These are phyloP conservation scores for Scaptomyza polygonia DNA, from an alignment of 2,888 invertebrate genomes.

Conservation along the genomic window DNA sequence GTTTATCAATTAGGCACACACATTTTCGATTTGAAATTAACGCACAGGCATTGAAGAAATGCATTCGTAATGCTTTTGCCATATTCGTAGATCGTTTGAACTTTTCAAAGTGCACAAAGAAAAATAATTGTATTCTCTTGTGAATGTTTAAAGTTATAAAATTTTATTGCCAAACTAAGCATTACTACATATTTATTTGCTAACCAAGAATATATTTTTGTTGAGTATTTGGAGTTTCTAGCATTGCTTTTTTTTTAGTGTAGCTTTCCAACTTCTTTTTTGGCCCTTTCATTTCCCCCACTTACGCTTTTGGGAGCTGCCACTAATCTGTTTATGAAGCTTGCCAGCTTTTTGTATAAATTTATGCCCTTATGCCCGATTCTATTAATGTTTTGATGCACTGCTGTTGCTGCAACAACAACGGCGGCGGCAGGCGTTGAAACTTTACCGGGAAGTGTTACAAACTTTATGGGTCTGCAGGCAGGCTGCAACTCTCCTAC, in stretches of 20 bases:
- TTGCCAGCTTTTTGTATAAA: slow-evolving; percentile 50
- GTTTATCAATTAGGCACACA: slow-evolving; percentile 75
- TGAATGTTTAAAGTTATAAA: not conserved
- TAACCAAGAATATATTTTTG: too few species aligned
- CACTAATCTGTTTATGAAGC: slow-evolving; percentile 74
- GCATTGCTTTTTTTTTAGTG: not conserved
- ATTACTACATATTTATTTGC: too few species aligned
- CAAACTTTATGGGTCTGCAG: slow-evolving; percentile 59
- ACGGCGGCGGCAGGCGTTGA: slow-evolving; percentile 14
- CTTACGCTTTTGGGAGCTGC: slow-evolving; percentile 21
- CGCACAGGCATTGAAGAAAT: slow-evolving; percentile 42
- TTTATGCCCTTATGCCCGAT: slow-evolving; percentile 55
- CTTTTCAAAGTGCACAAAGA: slow-evolving; percentile 28
- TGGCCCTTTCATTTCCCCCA: not conserved
- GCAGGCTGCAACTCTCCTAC: not conserved
- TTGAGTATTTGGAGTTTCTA: too few species aligned
- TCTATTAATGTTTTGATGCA: slow-evolving; percentile 66
- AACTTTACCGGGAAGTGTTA: slow-evolving; percentile 65
- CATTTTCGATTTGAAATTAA: slow-evolving; percentile 41
- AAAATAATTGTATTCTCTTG: not conserved
- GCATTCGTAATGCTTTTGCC: slow-evolving; percentile 65
- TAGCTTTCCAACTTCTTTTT: not conserved
- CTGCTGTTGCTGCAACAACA: slow-evolving; percentile 16
- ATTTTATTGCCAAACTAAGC: too few species aligned
- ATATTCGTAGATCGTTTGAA: slow-evolving; percentile 31